phyloP scores from a whole-genome alignment of 2,797 vertebrate species.

The Pterois miles region DNA sequence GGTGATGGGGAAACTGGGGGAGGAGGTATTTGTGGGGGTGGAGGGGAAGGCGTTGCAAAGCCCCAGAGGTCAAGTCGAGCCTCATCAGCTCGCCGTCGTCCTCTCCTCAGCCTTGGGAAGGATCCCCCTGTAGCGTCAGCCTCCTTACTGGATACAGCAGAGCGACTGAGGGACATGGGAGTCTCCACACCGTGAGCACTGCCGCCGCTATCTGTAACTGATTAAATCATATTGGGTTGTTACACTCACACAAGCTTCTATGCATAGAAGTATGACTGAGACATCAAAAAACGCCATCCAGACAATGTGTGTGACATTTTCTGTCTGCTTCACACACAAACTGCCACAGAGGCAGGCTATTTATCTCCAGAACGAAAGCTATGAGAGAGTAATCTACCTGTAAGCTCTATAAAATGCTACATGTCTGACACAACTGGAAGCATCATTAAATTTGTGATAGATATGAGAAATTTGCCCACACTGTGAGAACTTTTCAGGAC shows the following conservation, averaged over 20 bases:
- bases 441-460: conserved; percentile 13
- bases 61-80: conserved; percentile 87
- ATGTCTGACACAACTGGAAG: conserved; percentile 15
- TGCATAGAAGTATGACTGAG: conserved; percentile 17
- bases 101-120: conserved; percentile 82
- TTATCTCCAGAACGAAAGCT: conserved; percentile 18
- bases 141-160: conserved; percentile 66
- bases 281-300: conserved; percentile 6
- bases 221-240: conserved; percentile 49
- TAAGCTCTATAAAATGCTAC: conserved; percentile 4
- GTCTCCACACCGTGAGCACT: conserved; percentile 53
- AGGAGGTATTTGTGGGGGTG: conserved; percentile 63
- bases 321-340: conserved; percentile 8
- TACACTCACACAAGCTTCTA: conserved; percentile 25
- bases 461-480: neutral
- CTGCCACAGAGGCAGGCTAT: neutral
- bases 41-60: conserved; percentile 80
- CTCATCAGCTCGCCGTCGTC: conserved; percentile 84
- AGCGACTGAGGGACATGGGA: conserved; percentile 43
- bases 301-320: conserved; percentile 21
- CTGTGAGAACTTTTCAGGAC: neutral
- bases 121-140: conserved; percentile 52
- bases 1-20: conserved; percentile 53
- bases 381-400: conserved; percentile 5
- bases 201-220: conserved; percentile 65